phyloP scores from a whole-genome alignment of 92 coral and sea anemone species.

The Pocillopora meandrina region DNA sequence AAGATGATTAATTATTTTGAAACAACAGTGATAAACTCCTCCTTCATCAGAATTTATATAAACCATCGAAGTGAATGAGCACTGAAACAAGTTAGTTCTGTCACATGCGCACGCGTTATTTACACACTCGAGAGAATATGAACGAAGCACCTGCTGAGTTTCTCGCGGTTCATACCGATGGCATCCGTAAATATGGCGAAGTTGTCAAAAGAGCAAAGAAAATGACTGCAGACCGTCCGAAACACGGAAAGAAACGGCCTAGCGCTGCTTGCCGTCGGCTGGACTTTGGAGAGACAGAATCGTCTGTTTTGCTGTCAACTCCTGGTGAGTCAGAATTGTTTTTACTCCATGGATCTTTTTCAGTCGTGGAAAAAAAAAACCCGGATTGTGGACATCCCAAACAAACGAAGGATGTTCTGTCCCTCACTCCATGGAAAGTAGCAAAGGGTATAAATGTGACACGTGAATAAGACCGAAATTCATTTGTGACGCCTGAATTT shows the following conservation, averaged over 20 bases:
- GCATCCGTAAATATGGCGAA: not conserved
- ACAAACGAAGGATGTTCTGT: too few relatives aligned
- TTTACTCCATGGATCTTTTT: not conserved
- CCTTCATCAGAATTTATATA: not conserved
- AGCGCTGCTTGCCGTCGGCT: constrained; percentile 13
- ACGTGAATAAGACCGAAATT: too few relatives aligned
- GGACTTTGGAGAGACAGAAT: not conserved
- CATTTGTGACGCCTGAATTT: too few relatives aligned
- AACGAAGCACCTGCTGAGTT: too few relatives aligned
- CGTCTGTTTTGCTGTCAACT: not conserved
- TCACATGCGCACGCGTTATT: not conserved
- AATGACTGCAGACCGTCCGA: not conserved
- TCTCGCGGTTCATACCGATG: not conserved
- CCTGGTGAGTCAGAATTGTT: not conserved
- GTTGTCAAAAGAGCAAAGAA: not conserved
- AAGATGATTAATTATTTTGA: not conserved
- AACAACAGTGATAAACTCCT: constrained; percentile 1
- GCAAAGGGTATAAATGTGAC: too few relatives aligned
- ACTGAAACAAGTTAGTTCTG: not conserved
- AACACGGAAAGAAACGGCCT: not conserved
- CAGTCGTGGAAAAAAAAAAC: too few relatives aligned
- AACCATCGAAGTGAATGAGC: not conserved
- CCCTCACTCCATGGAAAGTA: too few relatives aligned
- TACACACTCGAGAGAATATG: too few relatives aligned
- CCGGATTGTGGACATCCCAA: too few relatives aligned